Conservation (phyloP, 2,113 vertebrate genomes). For the Hippocampus abdominalis region DNA sequence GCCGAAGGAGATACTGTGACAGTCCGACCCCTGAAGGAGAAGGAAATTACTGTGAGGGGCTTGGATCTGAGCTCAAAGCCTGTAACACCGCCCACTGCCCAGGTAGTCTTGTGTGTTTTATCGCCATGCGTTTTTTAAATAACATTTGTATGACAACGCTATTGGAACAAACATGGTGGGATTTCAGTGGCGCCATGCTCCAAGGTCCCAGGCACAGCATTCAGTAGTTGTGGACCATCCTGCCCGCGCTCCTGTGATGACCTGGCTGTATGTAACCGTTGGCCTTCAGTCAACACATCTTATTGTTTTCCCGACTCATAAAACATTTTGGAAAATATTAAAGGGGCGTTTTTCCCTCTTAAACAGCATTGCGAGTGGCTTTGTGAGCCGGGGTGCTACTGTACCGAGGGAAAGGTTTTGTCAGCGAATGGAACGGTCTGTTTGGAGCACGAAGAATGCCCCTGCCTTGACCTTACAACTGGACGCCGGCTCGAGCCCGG, state of each 20-base stretch:
- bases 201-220: conserved; percentile 68
- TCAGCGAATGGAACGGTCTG: conserved; percentile 70
- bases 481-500: conserved; percentile 64
- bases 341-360: not conserved
- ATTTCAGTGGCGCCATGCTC: conserved; percentile 73
- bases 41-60: conserved; percentile 83
- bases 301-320: not conserved
- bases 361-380: conserved; percentile 78
- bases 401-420: conserved; percentile 75
- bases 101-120: conserved; percentile 56
- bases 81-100: conserved; percentile 77
- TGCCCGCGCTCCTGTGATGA: conserved; percentile 86
- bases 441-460: conserved; percentile 64
- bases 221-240: conserved; percentile 81
- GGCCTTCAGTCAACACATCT: not conserved
- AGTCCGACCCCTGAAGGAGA: conserved; percentile 70
- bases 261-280: conserved; percentile 69
- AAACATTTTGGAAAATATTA: not conserved
- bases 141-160: not conserved
- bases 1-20: conserved; percentile 74
- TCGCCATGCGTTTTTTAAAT: not conserved
- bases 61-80: conserved; percentile 60
- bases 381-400: conserved; percentile 86
- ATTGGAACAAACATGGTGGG: conserved; percentile 11
- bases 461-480: conserved; percentile 75